Evolutionary conservation across 2,113 vertebrate genomes (phyloP).

Genomic region (Gorsachius goisagi): DNA sequence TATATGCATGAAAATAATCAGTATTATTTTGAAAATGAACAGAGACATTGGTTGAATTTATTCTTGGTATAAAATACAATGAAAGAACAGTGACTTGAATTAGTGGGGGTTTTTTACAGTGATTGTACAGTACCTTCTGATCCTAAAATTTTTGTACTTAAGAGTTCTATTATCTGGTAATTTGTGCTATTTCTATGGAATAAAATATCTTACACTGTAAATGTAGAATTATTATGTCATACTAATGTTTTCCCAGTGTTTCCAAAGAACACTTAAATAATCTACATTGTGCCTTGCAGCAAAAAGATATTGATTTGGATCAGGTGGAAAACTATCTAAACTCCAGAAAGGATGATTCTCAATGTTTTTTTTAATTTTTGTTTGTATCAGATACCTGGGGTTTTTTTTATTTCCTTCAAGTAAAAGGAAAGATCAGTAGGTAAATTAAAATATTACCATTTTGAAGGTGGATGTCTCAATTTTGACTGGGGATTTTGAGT

Average conservation of each 20-base stretch:
- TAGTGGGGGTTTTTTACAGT: not conserved
- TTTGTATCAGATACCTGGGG: not conserved
- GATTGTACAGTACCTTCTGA: not conserved
- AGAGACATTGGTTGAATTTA: not conserved
- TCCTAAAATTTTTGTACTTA: not conserved
- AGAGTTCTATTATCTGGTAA: not conserved
- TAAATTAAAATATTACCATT: not conserved
- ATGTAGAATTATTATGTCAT: not conserved
- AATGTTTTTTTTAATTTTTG: not conserved
- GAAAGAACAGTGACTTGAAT: not conserved
- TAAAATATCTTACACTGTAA: not conserved
- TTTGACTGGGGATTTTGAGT: not conserved
- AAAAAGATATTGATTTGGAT: constrained; percentile 53
- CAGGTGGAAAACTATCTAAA: not conserved
- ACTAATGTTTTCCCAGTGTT: constrained; percentile 8
- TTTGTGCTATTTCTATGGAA: not conserved
- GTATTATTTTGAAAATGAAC: not conserved
- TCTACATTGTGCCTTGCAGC: not conserved
- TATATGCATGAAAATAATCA: not conserved
- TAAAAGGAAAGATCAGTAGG: not conserved
- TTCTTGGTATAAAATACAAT: not conserved
- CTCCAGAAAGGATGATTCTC: not conserved
- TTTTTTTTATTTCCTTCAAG: not conserved
- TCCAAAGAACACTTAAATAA: not conserved
- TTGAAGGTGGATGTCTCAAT: not conserved